Base-by-base conservation (phyloP, 2,888 invertebrate genomes). In the Epiblema foenella region DNA sequence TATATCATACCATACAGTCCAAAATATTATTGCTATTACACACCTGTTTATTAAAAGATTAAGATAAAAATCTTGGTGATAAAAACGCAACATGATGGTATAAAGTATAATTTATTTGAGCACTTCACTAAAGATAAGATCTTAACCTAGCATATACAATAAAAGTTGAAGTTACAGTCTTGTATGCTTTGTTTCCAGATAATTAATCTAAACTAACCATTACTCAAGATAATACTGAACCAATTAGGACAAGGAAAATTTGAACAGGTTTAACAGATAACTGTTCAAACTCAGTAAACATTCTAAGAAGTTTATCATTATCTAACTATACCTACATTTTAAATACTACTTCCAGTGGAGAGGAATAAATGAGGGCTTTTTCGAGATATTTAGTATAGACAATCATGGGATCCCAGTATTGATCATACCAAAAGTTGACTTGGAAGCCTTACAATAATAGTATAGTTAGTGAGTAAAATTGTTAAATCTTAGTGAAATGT, bases 31-130 rank as follows among this genome's bases (percentile, higher is more conserved):
- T n/a, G n/a, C 4, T 15, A 46, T 33, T 33, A 33, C 46, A 46
- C 46, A 46, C 8, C 46, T 46, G 46, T 15, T 5, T 7, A 4
- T 15, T n/a, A 46, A 46, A n/a, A n/a, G 15, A 46, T 46, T 15
- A 46, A 54, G 18, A 29, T 12, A 65, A 62, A 46, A n/a, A 60
- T 58, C 15, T 60, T 15, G 60, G n/a, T 54, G 70, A 71, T 66
- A 71, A 71, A 66, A 66, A 66, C 11, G 29, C 46, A 56, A 49
- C 24, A 52, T 18, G 52, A 20, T 57, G 33, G 66, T 67, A 51
- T 66, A 62, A 69, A 69, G 56, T 57, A 69, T 73, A 73, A 54
- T 69, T 73, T 72, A 72, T 72, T 72, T 73, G 68, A 69, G 73
- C 73, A 69, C 73, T 72, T 65, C 49, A 56, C 51, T 72, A 57